Evolutionary conservation across 2,797 vertebrate species (phyloP).

Genomic region (Lophotriccus pileatus): DNA sequence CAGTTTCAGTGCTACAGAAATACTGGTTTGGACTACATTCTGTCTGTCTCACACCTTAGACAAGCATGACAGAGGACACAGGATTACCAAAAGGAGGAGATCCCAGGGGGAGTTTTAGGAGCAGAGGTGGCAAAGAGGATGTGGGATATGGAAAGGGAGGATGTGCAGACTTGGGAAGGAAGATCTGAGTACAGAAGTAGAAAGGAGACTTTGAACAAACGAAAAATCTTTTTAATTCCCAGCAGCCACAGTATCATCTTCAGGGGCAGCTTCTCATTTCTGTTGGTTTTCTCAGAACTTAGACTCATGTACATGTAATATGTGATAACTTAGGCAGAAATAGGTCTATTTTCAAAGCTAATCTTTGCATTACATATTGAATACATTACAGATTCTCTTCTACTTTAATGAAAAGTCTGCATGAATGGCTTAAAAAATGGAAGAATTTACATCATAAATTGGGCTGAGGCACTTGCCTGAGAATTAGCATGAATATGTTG

Average conservation of each 20-base stretch:
- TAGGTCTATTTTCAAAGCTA: constrained; percentile 60
- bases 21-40: not conserved
- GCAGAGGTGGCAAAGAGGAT: not conserved
- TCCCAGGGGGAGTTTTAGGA: not conserved
- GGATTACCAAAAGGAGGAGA: not conserved
- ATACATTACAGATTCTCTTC: constrained; percentile 45
- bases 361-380: constrained; percentile 55
- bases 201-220: not conserved
- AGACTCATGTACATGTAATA: not conserved
- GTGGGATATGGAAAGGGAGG: not conserved
- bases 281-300: constrained; percentile 23
- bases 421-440: constrained; percentile 24
- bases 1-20: not conserved
- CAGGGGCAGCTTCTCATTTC: constrained; percentile 30
- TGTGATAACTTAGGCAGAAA: constrained; percentile 61
- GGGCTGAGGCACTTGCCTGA: not conserved
- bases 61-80: not conserved
- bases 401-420: constrained; percentile 47
- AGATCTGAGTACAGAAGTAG: not conserved
- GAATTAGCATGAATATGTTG: constrained; percentile 8
- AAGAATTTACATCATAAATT: constrained; percentile 15
- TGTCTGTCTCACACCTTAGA: rapidly evolving
- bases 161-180: not conserved
- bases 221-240: not conserved
- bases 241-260: not conserved